These are phyloP conservation scores for Oxystoma pomonae DNA, from an alignment of 2,888 invertebrate species.

Conservation along the genomic window DNA sequence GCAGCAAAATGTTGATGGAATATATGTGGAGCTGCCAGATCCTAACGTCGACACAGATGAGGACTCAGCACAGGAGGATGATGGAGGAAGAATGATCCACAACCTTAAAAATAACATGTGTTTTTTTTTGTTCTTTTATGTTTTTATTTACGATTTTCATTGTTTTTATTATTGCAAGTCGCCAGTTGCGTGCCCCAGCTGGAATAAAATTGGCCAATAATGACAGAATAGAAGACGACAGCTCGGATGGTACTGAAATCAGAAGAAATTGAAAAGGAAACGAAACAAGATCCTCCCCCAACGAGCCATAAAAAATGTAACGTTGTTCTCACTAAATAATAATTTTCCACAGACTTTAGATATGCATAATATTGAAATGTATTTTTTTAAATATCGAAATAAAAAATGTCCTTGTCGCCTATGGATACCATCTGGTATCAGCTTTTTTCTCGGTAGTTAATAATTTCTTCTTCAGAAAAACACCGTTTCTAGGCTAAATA, in stretches of 20 bases:
- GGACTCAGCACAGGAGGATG: constrained; percentile 22
- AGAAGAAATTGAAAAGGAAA: not conserved
- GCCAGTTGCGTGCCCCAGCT: constrained; percentile 15
- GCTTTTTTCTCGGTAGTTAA: no score
- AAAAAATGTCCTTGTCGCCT: no score
- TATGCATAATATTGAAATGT: no score
- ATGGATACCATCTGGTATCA: no score
- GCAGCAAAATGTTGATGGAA: constrained; percentile 12
- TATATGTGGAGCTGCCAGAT: constrained; percentile 20
- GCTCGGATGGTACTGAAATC: constrained; percentile 2
- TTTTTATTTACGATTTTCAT: not conserved
- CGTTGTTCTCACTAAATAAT: no score
- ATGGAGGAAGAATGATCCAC: constrained; percentile 10
- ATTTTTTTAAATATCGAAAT: no score
- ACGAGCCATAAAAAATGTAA: not conserved
- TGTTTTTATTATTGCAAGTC: constrained; percentile 11
- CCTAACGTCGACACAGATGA: constrained; percentile 17
- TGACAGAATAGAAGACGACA: constrained; percentile 12
- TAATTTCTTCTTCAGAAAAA: no score
- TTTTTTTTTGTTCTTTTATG: no score
- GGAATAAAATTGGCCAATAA: constrained; percentile 15
- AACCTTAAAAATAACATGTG: constrained; percentile 11
- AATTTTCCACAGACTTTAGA: no score
- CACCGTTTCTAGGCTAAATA: no score
- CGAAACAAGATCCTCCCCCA: not conserved